Percentiles rank a stretch among this genome's conserved stretches.
These are phyloP conservation scores for Charina bottae DNA, from an alignment of 2,113 vertebrate species.

Conservation along the genomic window DNA sequence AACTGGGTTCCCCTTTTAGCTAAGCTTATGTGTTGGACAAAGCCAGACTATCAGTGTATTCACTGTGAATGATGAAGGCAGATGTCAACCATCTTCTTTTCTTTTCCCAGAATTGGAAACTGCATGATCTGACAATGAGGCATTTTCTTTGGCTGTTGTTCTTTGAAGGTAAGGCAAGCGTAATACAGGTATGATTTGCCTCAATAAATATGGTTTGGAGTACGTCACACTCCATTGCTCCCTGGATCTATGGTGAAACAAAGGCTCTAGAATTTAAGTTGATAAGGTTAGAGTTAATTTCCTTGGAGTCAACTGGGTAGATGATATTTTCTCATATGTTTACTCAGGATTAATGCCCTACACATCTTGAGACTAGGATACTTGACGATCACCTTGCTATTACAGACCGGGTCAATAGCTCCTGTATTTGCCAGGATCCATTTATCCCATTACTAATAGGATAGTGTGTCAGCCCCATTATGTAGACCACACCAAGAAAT, in stretches of 20 bases:
- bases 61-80: neutral
- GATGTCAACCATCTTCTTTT: neutral
- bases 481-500: neutral
- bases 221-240: neutral
- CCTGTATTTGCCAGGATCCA: neutral
- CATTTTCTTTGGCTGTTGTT: neutral
- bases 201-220: neutral
- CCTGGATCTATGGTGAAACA: neutral
- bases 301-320: neutral
- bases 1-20: neutral
- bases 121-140: neutral
- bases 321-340: neutral
- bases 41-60: neutral
- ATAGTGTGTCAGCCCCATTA: neutral
- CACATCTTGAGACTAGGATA: neutral
- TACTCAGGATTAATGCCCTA: neutral
- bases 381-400: neutral
- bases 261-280: neutral
- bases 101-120: neutral
- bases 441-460: neutral
- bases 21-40: neutral
- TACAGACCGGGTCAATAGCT: neutral
- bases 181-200: neutral
- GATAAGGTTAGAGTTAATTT: neutral
- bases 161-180: conserved; percentile 3